Base-by-base conservation (phyloP, 2,113 vertebrate species). In the Neodontobutis hainanensis region DNA sequence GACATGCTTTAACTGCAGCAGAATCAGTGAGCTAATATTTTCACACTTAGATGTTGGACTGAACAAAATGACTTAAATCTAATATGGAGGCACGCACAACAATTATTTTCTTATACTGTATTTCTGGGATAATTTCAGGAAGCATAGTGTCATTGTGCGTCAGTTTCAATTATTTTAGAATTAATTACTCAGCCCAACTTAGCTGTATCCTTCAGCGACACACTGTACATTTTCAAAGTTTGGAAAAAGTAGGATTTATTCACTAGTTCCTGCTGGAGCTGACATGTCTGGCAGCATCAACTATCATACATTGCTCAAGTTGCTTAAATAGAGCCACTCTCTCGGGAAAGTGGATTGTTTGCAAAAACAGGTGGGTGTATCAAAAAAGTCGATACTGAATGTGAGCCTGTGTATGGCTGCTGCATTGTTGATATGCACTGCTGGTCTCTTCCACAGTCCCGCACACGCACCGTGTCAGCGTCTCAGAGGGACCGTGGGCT, bases 321-420 rank as follows among this genome's bases (percentile, higher is more conserved):
- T 44, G 75, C 49, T 48, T 50, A 63, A 78, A 67, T 38, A 65
- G 47, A 68, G 55, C 44, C 19, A 27, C 6, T 3, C 6, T 70
- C 50, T 65, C 70, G 52, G 61, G 61, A 65, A 43, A 47, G 50
- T 8, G 42, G 59, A 58, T 45, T 71, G 66, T 74, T 75, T 70
- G 58, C 45, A 68, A 52, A 64, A 71, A 60, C 76, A 80, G 73
- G 78, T 80, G 53, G 78, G 60, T 70, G 68, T 59, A 69, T 61
- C 14, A 36, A 19, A 70, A 67, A 66, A 32, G 65, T 64, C 55
- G 5, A 79, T 72, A 59, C 53, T 11, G 56, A 43, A 63, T 73
- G 51, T 61, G 45, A 44, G 27, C 59, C 51, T 59, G 12, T 73
- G 36, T 16, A 34, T 52, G 62, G 60, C 14, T 35, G 32, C 38